Evolutionary conservation across 1,140 invertebrate species (phyloP).

Genomic region (Caenorhabditis latens): DNA sequence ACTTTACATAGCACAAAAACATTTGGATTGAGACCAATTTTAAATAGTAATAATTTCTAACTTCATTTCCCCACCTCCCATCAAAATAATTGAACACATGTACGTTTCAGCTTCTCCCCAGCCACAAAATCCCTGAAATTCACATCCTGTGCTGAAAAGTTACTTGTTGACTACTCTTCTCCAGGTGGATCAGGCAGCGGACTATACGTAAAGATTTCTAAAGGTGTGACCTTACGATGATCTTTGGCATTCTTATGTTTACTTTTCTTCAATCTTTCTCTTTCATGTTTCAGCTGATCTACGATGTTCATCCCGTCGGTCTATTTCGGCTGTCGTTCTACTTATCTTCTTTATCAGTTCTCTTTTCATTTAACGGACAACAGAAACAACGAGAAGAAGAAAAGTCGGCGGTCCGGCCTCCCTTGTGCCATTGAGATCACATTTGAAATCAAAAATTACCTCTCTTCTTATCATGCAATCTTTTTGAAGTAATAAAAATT

Average conservation of each 20-base stretch:
- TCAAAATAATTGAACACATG: too few species aligned
- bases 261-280: constrained; percentile 6
- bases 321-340: constrained; percentile 20
- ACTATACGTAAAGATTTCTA: constrained; percentile 29
- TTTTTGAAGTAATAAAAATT: constrained; percentile 33
- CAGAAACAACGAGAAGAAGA: not conserved
- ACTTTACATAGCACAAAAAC: too few species aligned
- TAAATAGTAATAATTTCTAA: too few species aligned
- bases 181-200: constrained; percentile 11
- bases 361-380: constrained; percentile 19
- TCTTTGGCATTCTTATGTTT: constrained; percentile 31
- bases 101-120: not conserved
- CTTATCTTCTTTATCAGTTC: not conserved
- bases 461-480: constrained; percentile 28
- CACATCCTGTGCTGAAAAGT: not conserved
- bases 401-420: not conserved
- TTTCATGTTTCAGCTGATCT: constrained; percentile 39
- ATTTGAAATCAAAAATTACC: constrained; percentile 34
- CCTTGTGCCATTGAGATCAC: not conserved
- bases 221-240: constrained; percentile 35
- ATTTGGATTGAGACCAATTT: too few species aligned
- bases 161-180: constrained; percentile 40
- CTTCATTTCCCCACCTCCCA: too few species aligned
- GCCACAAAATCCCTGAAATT: not conserved
- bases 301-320: constrained; percentile 17